Evolutionary conservation across 2,888 invertebrate genomes (phyloP), one percentile per base, ranked within the genome.

Genomic region (Euclidia mi): DNA sequence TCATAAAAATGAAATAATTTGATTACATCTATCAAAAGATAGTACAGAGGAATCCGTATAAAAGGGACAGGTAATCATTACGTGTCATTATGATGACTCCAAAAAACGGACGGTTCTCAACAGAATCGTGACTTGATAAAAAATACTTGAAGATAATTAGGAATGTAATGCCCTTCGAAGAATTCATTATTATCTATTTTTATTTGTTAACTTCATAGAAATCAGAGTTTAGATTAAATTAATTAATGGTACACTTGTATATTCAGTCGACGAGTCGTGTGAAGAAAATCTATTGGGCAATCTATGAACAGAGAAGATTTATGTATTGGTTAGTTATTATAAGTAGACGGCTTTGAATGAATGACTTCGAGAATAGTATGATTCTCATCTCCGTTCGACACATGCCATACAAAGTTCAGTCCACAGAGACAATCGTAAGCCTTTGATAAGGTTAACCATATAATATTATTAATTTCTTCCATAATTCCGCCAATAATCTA

Each of bases 61-160:
- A 45, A 34, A 65, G 64, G 64, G 60, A 53, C 65, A 65, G 69
- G 57, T 72, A 64, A 76, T 76, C 71, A 79, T 80, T 78, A 79
- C 62, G 51, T 74, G 74, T 77, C 78, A 81, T 84, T 79, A 83
- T 71, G 58, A 71, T 65, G 70, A 56, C 50, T 60, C 64, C 48
- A 76, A 78, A 77, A 81, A 71, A 68, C 59, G 47, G 45, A 65
- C 62, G 66, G 70, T 74, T 77, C 66, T 76, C 75, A 73, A 68
- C 70, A 59, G 37, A 76, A 67, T 78, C 82, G 81, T 85, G 84
- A 79, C 76, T 74, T 42, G 64, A 62, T 60, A 76, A 78, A 81
- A 82, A 76, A 73, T 59, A 25, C 37, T 69, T 53, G 50, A 47
- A 67, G 46, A 65, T 72, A 76, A 81, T 81, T 79, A 79, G 67